Evolutionary conservation across 2,888 invertebrate species (phyloP), one percentile per base, ranked within the genome.

Genomic region (Aleiodes alternator): DNA sequence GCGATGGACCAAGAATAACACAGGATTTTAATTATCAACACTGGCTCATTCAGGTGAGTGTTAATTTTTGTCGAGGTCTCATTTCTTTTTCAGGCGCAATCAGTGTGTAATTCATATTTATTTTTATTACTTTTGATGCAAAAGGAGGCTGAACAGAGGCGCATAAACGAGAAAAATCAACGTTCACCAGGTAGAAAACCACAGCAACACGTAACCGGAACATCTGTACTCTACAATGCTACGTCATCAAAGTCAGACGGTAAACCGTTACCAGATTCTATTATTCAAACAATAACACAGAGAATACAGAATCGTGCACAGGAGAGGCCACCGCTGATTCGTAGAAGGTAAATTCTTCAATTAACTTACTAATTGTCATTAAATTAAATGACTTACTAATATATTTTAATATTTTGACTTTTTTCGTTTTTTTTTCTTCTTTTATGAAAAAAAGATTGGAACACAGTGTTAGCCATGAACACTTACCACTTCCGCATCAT

Each of bases 71-170:
- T 59, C 78, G 74, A 68, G 69, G 56, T 61, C 68, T 34, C 64
- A 59, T 48, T 75, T 34, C n/a, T 23, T 55, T 5, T 16, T 23
- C 23, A 23, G 55, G 23, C 14, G 14, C 34, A 34, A 34, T 16
- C 14, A 23, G 9, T 16, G 23, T n/a, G 0, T 55, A 7, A 55
- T 55, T 55, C 6, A 57, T 57, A 29, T 57, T 57, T 12, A 57
- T 29, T 14, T 23, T 0, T 14, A 51, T 64, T 8, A 48, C 29
- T 57, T 23, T 31, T 50, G 23, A 34, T 64, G 34, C 43, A 9
- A 69, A 91, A 97, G 94, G 97, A 98, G 88, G 97, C 97, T 0
- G 97, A 98, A 87, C 94, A 97, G 83, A 92, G 97, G 34, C 92
- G 97, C 77, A 92, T 96, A 81, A 92, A 92, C 51, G 94, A 94